Evolutionary conservation across 2,797 vertebrate genomes (phyloP).

Genomic region (Ptychobarbus kaznakovi): DNA sequence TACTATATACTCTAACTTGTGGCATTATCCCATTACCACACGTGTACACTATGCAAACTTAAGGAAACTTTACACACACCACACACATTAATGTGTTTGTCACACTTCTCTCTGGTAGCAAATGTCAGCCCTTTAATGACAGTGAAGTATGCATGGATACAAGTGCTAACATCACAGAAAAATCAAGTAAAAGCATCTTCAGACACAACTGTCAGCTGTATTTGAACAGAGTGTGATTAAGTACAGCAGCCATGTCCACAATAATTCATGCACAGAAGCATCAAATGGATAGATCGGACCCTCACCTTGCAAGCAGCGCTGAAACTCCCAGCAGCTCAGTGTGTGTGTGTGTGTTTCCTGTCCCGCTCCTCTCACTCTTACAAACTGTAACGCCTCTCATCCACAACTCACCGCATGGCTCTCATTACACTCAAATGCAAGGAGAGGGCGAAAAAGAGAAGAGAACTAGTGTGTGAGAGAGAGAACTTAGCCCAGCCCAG

Average conservation of each 20-base stretch:
- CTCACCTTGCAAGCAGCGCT: conserved; percentile 73
- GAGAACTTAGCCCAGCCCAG: conserved; percentile 73
- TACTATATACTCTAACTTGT: not conserved
- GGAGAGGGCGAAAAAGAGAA: conserved; percentile 63
- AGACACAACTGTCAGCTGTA: conserved; percentile 12
- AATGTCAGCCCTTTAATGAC: conserved; percentile 64
- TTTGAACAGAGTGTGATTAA: not conserved
- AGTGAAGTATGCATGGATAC: not conserved
- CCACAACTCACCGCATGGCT: conserved; percentile 75
- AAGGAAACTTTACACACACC: conserved; percentile 18
- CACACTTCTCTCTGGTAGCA: conserved; percentile 40
- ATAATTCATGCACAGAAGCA: conserved; percentile 50
- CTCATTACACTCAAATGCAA: conserved; percentile 73
- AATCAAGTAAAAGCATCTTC: conserved; percentile 12
- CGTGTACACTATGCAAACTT: conserved; percentile 20
- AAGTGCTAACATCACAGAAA: not conserved
- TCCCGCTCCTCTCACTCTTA: conserved; percentile 60
- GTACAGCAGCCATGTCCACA: conserved; percentile 11
- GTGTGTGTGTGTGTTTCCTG: conserved; percentile 68
- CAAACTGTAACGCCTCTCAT: conserved; percentile 75
- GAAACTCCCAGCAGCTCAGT: conserved; percentile 70
- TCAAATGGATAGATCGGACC: conserved; percentile 58
- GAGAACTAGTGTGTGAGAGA: conserved; percentile 63
- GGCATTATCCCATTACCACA: conserved; percentile 2
- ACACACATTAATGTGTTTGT: conserved; percentile 37